Base-by-base conservation (phyloP, 2,797 vertebrate species). In the Gymnopithys bicolor region DNA sequence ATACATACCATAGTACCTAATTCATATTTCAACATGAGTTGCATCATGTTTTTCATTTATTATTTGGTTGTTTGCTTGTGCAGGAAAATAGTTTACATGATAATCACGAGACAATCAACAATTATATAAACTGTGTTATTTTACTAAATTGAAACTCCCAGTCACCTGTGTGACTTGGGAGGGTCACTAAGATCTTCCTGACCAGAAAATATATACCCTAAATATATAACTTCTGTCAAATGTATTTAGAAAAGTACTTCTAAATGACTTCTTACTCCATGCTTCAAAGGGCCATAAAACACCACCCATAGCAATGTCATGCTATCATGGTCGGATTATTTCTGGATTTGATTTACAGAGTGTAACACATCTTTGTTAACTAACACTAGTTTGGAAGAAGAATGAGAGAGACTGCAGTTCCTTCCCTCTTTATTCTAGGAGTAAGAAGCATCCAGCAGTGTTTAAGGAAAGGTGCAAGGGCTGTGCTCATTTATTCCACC, bases 291-390 rank as follows among this genome's bases (percentile, higher is more conserved):
- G 10, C 6, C 24, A 49, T 51, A 80, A 85, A 63, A 25, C 41
- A 24, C 28, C 23, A 53, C 5, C 37, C 13, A 16, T 24, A 23
- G 9, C 24, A 63, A 13, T 11, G 4, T 35, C 30, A 19, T 6
- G 9, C 11, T 49, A 1, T 63, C 5, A 3, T 23, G 7, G 32
- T 23, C 1, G 2, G 3, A 13, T 3, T 83, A n/a, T 67, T 7
- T 73, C 52, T 58, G 41, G 15, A 11, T 76, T 77, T 52, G 52
- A 35, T 48, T 21, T 46, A 27, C 25, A 46, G 11, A 48, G 16
- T 13, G 19, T n/a, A 45, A 37, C 19, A 63, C n/a, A 19, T 33
- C 18, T 52, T 67, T 53, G 23, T 41, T 84, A 75, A 45, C 19
- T 66, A 45, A 45, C 23, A 17, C 3, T 77, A 8, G 8, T 52